These are phyloP conservation scores for Trissolcus brochymenae DNA, from an alignment of 2,888 invertebrate species.

Conservation along the genomic window DNA sequence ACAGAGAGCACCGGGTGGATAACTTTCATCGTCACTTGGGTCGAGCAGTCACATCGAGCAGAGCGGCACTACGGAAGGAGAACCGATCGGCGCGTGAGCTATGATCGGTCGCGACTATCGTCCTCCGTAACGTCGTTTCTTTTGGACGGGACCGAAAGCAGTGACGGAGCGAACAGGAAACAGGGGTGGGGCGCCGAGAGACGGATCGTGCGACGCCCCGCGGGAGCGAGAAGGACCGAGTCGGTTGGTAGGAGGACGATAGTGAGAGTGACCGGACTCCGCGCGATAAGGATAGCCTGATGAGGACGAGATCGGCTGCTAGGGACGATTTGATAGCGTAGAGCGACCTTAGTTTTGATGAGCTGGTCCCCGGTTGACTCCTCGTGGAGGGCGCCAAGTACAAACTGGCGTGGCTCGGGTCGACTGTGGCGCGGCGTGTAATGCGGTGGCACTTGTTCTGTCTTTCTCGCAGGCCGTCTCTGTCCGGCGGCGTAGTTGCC, in stretches of 20 bases:
- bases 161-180: conserved; percentile 48
- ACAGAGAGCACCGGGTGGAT: background rate
- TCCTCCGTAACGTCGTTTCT: conserved; percentile 76
- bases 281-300: conserved; percentile 32
- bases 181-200: conserved; percentile 50
- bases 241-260: conserved; percentile 42
- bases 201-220: conserved; percentile 60
- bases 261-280: conserved; percentile 50
- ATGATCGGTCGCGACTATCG: conserved; percentile 76
- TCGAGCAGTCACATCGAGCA: conserved; percentile 22
- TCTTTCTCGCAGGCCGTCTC: conserved; percentile 60
- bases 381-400: conserved; percentile 67
- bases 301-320: background rate
- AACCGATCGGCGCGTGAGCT: conserved; percentile 76
- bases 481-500: conserved; percentile 43
- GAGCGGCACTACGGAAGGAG: conserved; percentile 48
- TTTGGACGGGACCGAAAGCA: conserved; percentile 73
- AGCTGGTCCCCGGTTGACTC: conserved; percentile 54
- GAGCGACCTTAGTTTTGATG: conserved; percentile 21
- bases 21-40: conserved; percentile 2
- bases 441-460: conserved; percentile 67
- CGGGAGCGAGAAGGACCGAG: conserved; percentile 54
- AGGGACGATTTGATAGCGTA: background rate
- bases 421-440: conserved; percentile 73
- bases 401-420: conserved; percentile 70